A percentile compares a stretch with the other conserved stretches of the same genome.
Conservation (phyloP, 2,797 vertebrate species). For the Leptodactylus fallax region DNA sequence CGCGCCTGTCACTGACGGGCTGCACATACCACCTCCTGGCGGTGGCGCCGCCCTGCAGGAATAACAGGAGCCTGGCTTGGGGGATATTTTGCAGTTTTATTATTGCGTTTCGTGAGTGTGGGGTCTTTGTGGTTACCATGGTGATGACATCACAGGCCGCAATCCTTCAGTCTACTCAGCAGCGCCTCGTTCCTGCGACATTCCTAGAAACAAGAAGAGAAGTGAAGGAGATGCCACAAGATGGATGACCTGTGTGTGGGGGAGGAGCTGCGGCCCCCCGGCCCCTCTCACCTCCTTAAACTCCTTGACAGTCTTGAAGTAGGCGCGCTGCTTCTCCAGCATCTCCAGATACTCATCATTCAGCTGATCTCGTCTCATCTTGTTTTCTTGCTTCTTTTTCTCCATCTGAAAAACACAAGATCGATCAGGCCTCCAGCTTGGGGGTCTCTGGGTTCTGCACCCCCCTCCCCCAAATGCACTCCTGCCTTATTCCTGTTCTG, state of each 20-base stretch:
- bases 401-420: slow-evolving; percentile 84
- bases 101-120: background rate
- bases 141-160: slow-evolving; percentile 74
- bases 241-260: background rate
- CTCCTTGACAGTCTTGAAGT: slow-evolving; percentile 98
- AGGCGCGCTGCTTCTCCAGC: slow-evolving; percentile 94
- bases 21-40: too few species aligned
- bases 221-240: background rate
- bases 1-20: too few species aligned
- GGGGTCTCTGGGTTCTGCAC: too few species aligned
- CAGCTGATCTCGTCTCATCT: slow-evolving; percentile 96
- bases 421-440: too few species aligned
- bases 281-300: slow-evolving; percentile 90
- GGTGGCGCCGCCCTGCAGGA: too few species aligned
- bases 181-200: slow-evolving; percentile 95
- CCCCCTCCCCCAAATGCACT: background rate
- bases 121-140: background rate
- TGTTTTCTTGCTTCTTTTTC: slow-evolving; percentile 98
- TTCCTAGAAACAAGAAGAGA: slow-evolving; percentile 78
- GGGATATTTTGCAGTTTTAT: background rate
- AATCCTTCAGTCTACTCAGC: slow-evolving; percentile 87
- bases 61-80: too few species aligned
- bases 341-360: slow-evolving; percentile 96
- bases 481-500: slow-evolving; percentile 93
- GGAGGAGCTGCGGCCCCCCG: background rate